phyloP scores from a whole-genome alignment of 2,113 vertebrate genomes.

The Cathartes aura region DNA sequence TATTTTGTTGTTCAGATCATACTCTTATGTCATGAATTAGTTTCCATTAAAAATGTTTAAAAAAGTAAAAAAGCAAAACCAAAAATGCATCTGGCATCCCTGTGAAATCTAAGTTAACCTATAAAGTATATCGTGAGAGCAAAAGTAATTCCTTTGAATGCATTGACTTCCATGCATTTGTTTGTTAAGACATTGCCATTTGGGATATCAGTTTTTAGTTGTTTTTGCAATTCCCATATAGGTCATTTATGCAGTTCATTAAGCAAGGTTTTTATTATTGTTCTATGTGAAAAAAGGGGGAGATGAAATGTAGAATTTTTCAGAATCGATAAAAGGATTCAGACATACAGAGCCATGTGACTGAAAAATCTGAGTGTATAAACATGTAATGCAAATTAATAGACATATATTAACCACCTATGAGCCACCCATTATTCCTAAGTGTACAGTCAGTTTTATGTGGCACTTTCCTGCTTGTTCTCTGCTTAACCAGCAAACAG shows the following conservation, averaged over 20 bases:
- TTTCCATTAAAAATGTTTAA: neutral
- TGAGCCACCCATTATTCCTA: neutral
- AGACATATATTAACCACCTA: neutral
- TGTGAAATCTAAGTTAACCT: neutral
- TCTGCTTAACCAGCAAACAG: neutral
- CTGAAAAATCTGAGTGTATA: neutral
- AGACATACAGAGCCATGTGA: neutral
- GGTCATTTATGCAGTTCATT: neutral
- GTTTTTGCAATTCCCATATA: neutral
- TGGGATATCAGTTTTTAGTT: neutral
- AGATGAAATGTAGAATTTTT: neutral
- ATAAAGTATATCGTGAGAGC: neutral
- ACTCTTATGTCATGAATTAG: rapidly evolving
- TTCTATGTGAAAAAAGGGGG: neutral
- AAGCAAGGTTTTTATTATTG: neutral
- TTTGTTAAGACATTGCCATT: neutral
- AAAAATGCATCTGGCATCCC: neutral
- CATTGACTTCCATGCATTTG: neutral
- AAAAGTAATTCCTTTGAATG: neutral
- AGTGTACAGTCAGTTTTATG: neutral
- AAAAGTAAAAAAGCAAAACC: rapidly evolving
- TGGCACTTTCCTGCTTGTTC: neutral
- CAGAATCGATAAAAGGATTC: neutral
- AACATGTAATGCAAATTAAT: neutral
- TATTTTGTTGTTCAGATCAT: neutral